A percentile compares a stretch with the other conserved stretches of the same genome.
These are phyloP conservation scores for Danio choprae DNA, from an alignment of 2,797 vertebrate species.

Conservation along the genomic window DNA sequence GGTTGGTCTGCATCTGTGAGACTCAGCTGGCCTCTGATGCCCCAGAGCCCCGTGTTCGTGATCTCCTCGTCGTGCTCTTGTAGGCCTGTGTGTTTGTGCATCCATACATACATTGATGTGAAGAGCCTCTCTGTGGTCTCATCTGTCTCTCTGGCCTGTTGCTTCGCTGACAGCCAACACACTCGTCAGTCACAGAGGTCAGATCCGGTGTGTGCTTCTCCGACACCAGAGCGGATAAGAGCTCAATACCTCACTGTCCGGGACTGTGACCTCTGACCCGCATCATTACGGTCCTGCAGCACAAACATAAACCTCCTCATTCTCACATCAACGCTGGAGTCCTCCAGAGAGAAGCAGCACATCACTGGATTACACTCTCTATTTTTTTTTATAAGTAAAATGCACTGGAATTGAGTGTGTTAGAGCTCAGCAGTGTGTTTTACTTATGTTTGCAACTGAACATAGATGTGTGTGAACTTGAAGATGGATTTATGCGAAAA, in stretches of 20 bases:
- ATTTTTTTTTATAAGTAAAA: constrained; percentile 7
- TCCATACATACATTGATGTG: constrained; percentile 55
- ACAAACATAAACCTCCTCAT: constrained; percentile 38
- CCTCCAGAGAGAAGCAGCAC: constrained; percentile 19
- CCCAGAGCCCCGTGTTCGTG: constrained; percentile 39
- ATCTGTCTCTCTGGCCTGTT: constrained; percentile 52
- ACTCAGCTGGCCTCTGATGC: constrained; percentile 46
- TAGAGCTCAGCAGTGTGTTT: background rate
- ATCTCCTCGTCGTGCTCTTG: constrained; percentile 13
- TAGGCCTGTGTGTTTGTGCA: constrained; percentile 35
- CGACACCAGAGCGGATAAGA: constrained; percentile 46
- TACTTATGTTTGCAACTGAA: background rate
- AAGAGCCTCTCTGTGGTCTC: constrained; percentile 49
- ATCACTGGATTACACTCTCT: background rate
- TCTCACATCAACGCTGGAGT: constrained; percentile 18
- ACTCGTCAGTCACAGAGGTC: constrained; percentile 58
- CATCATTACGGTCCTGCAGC: constrained; percentile 52
- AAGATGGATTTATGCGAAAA: background rate
- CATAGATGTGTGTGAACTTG: background rate
- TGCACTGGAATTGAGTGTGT: background rate
- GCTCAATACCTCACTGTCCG: constrained; percentile 47
- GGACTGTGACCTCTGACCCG: constrained; percentile 41
- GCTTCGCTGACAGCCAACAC: constrained; percentile 50
- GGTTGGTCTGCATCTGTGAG: constrained; percentile 48
- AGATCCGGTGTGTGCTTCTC: constrained; percentile 43